A percentile compares a stretch with the other conserved stretches of the same genome.
Conservation (phyloP, 2,113 vertebrate genomes). For the Phasianus colchicus region DNA sequence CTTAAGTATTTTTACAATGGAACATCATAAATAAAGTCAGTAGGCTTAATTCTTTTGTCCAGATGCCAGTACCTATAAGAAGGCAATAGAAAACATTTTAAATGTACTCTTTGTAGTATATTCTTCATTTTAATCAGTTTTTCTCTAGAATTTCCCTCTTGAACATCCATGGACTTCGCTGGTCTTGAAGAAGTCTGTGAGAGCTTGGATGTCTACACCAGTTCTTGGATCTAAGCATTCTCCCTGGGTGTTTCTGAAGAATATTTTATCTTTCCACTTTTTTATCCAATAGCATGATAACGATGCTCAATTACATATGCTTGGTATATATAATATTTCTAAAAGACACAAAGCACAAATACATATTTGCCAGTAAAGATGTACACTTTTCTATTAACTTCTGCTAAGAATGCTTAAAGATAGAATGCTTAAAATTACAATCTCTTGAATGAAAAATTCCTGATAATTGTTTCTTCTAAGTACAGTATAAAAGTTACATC, state of each 20-base stretch:
- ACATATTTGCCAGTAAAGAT: not conserved
- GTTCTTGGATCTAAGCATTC: not conserved
- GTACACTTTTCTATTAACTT: not conserved
- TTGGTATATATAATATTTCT: not conserved
- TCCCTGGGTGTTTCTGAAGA: not conserved
- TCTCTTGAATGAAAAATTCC: not conserved
- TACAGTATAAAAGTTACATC: not conserved
- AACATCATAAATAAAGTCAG: not conserved
- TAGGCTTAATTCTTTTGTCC: not conserved
- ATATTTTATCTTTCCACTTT: not conserved
- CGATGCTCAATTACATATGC: not conserved
- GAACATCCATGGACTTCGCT: not conserved
- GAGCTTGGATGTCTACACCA: not conserved
- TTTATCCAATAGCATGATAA: not conserved
- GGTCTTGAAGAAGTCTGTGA: not conserved
- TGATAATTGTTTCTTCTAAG: not conserved
- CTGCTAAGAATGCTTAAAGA: not conserved
- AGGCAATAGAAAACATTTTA: not conserved
- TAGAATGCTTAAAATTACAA: not conserved
- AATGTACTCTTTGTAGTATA: not conserved
- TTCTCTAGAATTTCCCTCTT: not conserved
- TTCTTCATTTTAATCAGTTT: not conserved
- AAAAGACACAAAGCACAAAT: not conserved
- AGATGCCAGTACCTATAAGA: not conserved
- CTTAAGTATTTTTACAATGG: not conserved